Evolutionary conservation across 2,113 vertebrate species (phyloP), one percentile per base, ranked within the genome.

Genomic region (Microcebus griseorufus): DNA sequence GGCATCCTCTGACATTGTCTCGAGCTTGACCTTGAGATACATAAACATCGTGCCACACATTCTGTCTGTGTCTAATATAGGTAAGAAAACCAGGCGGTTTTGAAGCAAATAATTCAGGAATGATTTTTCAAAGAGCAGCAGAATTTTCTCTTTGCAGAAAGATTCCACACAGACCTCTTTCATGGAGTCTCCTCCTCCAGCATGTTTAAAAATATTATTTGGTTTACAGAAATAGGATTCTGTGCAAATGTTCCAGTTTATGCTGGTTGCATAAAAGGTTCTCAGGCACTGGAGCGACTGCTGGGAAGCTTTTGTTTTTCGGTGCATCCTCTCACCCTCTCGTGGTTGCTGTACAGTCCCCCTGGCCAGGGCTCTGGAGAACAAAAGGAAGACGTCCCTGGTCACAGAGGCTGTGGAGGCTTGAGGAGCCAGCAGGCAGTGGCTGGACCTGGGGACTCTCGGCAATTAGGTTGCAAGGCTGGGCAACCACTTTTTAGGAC

Each of bases 191-290:
- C 96, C 97, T 97, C 96, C 97, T 97, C 96, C 95, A 94, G 96
- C 83, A 32, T 96, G 94, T 97, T 97, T 97, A 97, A 97, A 97
- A 98, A 98, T 98, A 98, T 97, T 97, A 95, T 93, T 87, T 87
- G 95, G 93, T 82, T 93, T 94, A 96, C 95, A 96, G 97, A 97
- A 98, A 97, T 97, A 97, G 95, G 97, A 72, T 87, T 93, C 88
- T 62, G 29, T 93, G 93, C 97, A 95, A 93, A 97, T 96, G 96
- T 92, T 92, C 96, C 76, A 90, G 93, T 87, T 83, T 72, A 34
- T 93, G 70, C 75, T 95, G 75, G 92, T 97, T 97, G 94, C 92
- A 84, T 93, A 96, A 97, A 97, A 80, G 69, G 53, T 72, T 94
- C 75, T 32, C 6, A 6, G 29, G 62, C 73, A 82, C 60, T 72